Percentiles rank a stretch among this genome's conserved stretches.
phyloP scores from a whole-genome alignment of 2,797 vertebrate genomes.

The Pangasius larnaudii region DNA sequence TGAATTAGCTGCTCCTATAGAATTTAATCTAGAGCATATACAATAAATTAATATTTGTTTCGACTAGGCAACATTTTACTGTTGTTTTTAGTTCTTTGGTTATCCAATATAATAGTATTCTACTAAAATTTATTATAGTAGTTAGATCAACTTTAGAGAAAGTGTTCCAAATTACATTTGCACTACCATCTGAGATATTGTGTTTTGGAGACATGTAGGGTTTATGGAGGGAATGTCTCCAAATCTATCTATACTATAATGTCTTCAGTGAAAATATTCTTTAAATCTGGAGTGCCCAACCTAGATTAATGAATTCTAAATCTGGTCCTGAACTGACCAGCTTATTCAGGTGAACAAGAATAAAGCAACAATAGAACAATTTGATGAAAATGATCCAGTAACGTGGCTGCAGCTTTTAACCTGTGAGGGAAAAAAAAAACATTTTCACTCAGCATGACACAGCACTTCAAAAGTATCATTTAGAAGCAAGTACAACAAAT shows the following conservation, averaged over 20 bases:
- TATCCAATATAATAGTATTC: background rate
- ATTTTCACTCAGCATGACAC: slow-evolving; percentile 38
- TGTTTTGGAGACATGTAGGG: background rate
- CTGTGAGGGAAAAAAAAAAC: background rate
- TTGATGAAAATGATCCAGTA: background rate
- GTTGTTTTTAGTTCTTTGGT: background rate
- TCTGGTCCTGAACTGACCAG: background rate
- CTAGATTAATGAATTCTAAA: background rate
- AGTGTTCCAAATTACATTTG: background rate
- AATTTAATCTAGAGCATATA: background rate
- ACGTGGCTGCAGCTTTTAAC: background rate
- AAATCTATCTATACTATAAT: background rate
- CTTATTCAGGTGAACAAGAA: background rate
- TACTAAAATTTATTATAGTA: background rate
- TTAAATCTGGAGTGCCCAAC: background rate
- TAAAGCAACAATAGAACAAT: background rate
- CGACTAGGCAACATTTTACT: background rate
- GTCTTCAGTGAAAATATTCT: background rate
- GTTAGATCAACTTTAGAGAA: background rate
- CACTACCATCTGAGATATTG: background rate
- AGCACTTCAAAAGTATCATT: slow-evolving; percentile 24
- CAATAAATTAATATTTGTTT: background rate
- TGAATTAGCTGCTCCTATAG: background rate
- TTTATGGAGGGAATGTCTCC: background rate
- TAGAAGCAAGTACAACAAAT: background rate